A percentile compares a stretch with the other conserved stretches of the same genome.
phyloP scores from a whole-genome alignment of 2,113 vertebrate species.

The Pao palembangensis region DNA sequence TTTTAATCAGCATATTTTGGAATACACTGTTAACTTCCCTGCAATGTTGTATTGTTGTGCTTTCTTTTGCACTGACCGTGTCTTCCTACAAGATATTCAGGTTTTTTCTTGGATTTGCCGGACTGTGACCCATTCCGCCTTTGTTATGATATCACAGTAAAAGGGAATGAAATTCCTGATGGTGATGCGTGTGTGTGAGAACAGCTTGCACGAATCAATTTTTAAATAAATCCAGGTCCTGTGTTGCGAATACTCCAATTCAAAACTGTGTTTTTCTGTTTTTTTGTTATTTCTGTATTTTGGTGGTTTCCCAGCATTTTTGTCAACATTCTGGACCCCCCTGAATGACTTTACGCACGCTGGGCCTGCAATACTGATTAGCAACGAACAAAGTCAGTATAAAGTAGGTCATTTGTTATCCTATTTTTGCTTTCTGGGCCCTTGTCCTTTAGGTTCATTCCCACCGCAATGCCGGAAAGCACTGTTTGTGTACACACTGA shows the following conservation, averaged over 20 bases:
- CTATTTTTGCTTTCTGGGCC: constrained; percentile 10
- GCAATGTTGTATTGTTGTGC: not conserved
- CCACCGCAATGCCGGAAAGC: constrained; percentile 34
- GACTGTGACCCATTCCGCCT: not conserved
- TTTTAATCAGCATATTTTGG: not conserved
- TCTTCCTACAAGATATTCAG: not conserved
- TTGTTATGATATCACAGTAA: not conserved
- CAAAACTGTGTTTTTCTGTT: constrained; percentile 38
- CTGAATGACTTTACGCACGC: constrained; percentile 2
- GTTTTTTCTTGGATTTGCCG: not conserved
- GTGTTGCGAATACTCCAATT: constrained; percentile 41
- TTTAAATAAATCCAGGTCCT: constrained; percentile 10
- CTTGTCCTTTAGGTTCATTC: constrained; percentile 33
- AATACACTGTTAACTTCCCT: not conserved
- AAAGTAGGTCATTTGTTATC: constrained; percentile 39
- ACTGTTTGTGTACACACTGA: constrained; percentile 53
- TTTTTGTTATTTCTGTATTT: constrained; percentile 14
- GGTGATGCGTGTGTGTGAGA: not conserved
- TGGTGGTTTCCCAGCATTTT: constrained; percentile 11
- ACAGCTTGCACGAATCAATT: not conserved
- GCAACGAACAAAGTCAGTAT: constrained; percentile 47
- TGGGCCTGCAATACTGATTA: constrained; percentile 59
- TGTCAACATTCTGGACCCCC: constrained; percentile 24
- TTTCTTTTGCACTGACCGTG: constrained; percentile 26
- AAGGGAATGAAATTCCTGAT: not conserved